Evolutionary conservation across 1,140 invertebrate species (phyloP), one percentile per base, ranked within the genome.

Genomic region (Tetragonula clypearis): DNA sequence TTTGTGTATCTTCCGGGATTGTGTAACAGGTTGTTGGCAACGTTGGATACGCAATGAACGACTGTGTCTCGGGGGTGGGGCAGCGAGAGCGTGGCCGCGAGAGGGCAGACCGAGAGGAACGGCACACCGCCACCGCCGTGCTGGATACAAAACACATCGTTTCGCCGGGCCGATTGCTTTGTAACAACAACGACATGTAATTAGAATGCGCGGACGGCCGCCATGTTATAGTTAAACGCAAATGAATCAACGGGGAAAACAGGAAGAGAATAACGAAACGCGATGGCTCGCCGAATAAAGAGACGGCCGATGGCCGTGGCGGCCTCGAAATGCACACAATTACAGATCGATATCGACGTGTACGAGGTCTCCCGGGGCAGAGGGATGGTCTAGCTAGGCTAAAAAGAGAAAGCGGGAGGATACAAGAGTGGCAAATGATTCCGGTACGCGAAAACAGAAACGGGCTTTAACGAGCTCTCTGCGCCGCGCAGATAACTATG

Each of bases 401-500:
- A 49, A 49, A 49, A 49, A 21, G 30, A 66, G 71, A 15, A 23
- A 14, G n/a, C 23, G 23, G 11, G 23, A 19, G 66, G 17, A 6
- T 1, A n/a, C 21, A n/a, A 11, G 49, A 23, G 19, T 26, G 26
- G 55, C 58, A 74, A 85, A 85, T 80, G 56, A 79, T 85, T 84
- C 83, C 49, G 62, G 19, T 23, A 35, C 55, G 68, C 49, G 78
- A 85, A 85, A 85, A 80, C 83, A 80, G 83, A 85, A 41, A 26
- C 83, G 49, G 83, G 83, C 30, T 85, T 85, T 82, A 85, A 85
- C 78, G 84, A 85, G 78, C 60, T 83, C 88, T 86, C 74, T 60
- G 87, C 72, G 66, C 84, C 60, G 62, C 62, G 56, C 75, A 86
- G 88, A 89, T 89, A 89, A 82, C 87, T 88, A 84, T 88, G 88